phyloP scores from a whole-genome alignment of 2,113 vertebrate species.

The Probosciger aterrimus region DNA sequence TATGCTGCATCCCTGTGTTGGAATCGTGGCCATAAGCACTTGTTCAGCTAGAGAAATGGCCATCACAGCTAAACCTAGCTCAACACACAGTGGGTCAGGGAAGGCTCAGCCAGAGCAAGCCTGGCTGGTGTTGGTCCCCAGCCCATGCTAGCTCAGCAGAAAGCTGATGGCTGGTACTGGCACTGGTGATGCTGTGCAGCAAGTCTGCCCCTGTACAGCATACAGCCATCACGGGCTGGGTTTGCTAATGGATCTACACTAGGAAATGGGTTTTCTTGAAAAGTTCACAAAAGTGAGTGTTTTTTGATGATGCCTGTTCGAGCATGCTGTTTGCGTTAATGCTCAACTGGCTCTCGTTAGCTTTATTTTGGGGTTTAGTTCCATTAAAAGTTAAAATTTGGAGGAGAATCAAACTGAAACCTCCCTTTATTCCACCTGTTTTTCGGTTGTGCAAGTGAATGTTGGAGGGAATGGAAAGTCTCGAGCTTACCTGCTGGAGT shows the following conservation, averaged over 20 bases:
- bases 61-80: accelerated
- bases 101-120: not conserved
- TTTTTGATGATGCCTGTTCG: not conserved
- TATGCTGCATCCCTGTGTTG: not conserved
- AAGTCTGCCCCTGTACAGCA: not conserved
- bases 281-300: not conserved
- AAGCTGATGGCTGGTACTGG: not conserved
- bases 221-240: not conserved
- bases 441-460: not conserved
- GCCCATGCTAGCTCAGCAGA: not conserved
- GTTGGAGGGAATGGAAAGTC: not conserved
- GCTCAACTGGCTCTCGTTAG: not conserved
- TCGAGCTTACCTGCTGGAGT: not conserved
- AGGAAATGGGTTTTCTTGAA: not conserved
- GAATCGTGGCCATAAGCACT: not conserved
- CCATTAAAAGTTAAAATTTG: not conserved
- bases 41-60: not conserved
- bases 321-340: accelerated
- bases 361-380: not conserved
- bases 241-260: not conserved
- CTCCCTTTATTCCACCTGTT: not conserved
- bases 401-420: not conserved
- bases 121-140: not conserved
- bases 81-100: accelerated
- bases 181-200: accelerated